phyloP scores from a whole-genome alignment of 2,797 vertebrate species.

The Pipistrellus kuhlii region DNA sequence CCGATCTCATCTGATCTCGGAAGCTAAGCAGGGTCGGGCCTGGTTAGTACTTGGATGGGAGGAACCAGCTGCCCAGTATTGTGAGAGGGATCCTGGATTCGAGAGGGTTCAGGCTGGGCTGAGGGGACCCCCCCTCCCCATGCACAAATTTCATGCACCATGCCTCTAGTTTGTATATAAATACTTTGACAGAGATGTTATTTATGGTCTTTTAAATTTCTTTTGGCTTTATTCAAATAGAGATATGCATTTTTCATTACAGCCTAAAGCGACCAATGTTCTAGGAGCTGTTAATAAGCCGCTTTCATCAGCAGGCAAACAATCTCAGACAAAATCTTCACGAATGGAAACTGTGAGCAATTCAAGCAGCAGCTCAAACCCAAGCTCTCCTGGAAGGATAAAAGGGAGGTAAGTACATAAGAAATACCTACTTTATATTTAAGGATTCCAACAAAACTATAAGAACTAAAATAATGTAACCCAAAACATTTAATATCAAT shows the following conservation, averaged over 20 bases:
- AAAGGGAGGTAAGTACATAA: conserved; percentile 91
- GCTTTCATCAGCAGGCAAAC: conserved; percentile 97
- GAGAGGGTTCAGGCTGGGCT: too few species aligned
- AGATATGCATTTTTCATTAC: conserved; percentile 85
- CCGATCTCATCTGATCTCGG: too few species aligned
- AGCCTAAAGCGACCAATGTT: conserved; percentile 99
- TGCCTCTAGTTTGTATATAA: neutral
- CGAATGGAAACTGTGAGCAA: conserved; percentile 99
- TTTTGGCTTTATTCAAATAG: conserved; percentile 48
- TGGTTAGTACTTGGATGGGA: too few species aligned
- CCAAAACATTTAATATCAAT: neutral
- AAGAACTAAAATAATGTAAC: neutral
- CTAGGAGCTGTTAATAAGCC: conserved; percentile 99
- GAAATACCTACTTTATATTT: conserved; percentile 59
- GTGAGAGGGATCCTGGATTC: too few species aligned
- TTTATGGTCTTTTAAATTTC: conserved; percentile 46
- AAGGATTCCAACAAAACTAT: conserved; percentile 58
- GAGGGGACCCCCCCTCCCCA: too few species aligned
- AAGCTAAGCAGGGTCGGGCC: too few species aligned
- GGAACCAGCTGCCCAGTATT: too few species aligned
- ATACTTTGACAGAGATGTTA: conserved; percentile 5
- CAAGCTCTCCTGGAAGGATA: conserved; percentile 96
- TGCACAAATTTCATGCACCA: too few species aligned
- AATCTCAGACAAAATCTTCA: conserved; percentile 96
- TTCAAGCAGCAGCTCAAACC: conserved; percentile 97